A percentile compares a stretch with the other conserved stretches of the same genome.
Conservation (phyloP, 2,113 vertebrate genomes). For the Lophius piscatorius region DNA sequence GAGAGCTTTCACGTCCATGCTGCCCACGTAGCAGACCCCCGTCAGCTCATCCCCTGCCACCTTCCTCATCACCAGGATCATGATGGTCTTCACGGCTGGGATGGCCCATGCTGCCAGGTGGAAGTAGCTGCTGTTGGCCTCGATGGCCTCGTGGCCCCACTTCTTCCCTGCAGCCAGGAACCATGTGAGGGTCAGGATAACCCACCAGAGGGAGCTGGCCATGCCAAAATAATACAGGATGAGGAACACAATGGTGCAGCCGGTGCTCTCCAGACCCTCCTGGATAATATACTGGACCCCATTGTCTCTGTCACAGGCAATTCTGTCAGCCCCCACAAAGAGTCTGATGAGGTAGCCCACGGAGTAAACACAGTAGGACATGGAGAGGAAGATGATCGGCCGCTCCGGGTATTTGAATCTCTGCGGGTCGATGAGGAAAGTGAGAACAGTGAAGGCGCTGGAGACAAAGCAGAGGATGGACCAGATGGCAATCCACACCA, state of each 20-base stretch:
- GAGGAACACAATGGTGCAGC: constrained; percentile 97
- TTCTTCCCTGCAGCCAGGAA: constrained; percentile 96
- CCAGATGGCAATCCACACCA: constrained; percentile 95
- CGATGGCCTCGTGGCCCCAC: constrained; percentile 98
- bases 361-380: constrained; percentile 98
- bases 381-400: constrained; percentile 97
- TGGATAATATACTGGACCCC: constrained; percentile 97
- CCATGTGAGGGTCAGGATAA: constrained; percentile 94
- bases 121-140: constrained; percentile 98
- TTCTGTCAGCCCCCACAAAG: constrained; percentile 91
- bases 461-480: constrained; percentile 95
- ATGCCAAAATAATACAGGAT: constrained; percentile 98
- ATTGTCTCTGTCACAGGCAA: constrained; percentile 93
- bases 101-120: constrained; percentile 96
- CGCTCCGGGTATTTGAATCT: constrained; percentile 97
- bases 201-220: constrained; percentile 99
- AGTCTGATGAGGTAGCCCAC: constrained; percentile 95
- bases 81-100: constrained; percentile 94
- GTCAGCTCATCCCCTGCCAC: constrained; percentile 97
- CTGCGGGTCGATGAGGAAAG: constrained; percentile 93
- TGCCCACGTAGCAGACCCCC: constrained; percentile 94
- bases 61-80: constrained; percentile 93
- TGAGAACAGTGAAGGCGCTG: constrained; percentile 96
- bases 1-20: constrained; percentile 93
- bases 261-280: constrained; percentile 96